Conservation (phyloP, 2,113 vertebrate genomes). For the Trichechus manatus region DNA sequence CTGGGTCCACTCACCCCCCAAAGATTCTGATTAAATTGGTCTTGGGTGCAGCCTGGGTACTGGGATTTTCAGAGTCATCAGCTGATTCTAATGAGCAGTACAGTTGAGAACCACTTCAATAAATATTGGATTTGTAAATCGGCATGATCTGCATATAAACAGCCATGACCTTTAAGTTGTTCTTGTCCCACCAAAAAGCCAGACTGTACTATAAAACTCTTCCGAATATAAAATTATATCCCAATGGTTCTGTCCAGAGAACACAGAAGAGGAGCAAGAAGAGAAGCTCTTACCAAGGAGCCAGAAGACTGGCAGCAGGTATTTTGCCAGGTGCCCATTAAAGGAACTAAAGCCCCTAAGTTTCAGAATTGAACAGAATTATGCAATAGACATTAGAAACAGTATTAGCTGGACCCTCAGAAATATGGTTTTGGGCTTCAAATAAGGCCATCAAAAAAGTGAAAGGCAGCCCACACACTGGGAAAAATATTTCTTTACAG, state of each 20-base stretch:
- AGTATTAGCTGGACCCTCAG: neutral
- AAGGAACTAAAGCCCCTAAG: neutral
- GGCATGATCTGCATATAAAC: neutral
- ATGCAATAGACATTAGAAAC: neutral
- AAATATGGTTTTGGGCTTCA: neutral
- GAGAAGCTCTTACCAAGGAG: neutral
- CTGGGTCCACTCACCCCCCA: neutral
- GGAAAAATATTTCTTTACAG: conserved; percentile 3
- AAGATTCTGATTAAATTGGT: neutral
- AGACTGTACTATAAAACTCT: neutral
- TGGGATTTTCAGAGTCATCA: neutral
- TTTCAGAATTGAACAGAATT: conserved; percentile 20
- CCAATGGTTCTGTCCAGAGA: neutral
- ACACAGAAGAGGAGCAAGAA: neutral
- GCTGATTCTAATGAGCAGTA: neutral
- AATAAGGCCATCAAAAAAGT: neutral
- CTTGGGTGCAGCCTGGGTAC: neutral
- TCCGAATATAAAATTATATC: neutral
- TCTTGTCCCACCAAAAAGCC: neutral
- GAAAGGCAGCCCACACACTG: neutral
- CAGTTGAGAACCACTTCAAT: neutral
- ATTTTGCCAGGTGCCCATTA: neutral
- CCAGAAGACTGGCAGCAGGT: neutral
- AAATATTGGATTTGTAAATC: neutral
- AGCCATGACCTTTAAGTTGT: neutral